These are phyloP conservation scores for Bufo bufo DNA, from an alignment of 2,113 vertebrate species.

Conservation along the genomic window DNA sequence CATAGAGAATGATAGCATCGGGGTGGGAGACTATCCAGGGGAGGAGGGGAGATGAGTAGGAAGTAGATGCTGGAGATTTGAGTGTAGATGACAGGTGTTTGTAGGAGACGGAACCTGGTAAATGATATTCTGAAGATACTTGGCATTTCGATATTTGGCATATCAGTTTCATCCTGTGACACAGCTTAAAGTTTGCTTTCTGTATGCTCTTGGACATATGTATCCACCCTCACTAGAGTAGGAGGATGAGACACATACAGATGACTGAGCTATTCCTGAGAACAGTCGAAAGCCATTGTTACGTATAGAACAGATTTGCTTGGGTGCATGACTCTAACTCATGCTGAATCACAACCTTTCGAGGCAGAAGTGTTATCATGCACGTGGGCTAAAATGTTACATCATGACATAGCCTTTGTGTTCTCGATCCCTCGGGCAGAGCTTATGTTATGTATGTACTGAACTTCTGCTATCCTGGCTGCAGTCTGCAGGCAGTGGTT, in stretches of 20 bases:
- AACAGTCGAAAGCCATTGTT: slow-evolving; percentile 55
- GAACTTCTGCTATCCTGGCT: neutral
- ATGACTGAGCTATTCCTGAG: slow-evolving; percentile 67
- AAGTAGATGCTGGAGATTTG: neutral
- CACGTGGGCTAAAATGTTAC: slow-evolving; percentile 71
- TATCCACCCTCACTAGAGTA: slow-evolving; percentile 61
- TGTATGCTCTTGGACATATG: slow-evolving; percentile 35
- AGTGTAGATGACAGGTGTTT: slow-evolving; percentile 6
- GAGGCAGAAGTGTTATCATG: slow-evolving; percentile 67
- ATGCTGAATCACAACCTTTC: slow-evolving; percentile 72
- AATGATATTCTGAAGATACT: slow-evolving; percentile 4
- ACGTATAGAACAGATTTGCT: slow-evolving; percentile 62
- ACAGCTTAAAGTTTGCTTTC: neutral
- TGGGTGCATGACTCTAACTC: slow-evolving; percentile 67
- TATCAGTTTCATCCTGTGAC: neutral
- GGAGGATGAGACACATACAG: slow-evolving; percentile 66
- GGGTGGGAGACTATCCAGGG: neutral
- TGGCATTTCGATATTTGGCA: neutral
- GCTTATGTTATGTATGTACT: neutral
- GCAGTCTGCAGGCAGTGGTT: neutral
- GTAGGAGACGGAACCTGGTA: neutral
- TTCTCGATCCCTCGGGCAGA: neutral
- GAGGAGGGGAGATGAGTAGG: neutral
- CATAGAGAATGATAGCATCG: neutral
- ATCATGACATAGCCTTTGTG: slow-evolving; percentile 53